Base-by-base conservation (phyloP, 2,888 invertebrate genomes). In the Entomobrya proxima region DNA sequence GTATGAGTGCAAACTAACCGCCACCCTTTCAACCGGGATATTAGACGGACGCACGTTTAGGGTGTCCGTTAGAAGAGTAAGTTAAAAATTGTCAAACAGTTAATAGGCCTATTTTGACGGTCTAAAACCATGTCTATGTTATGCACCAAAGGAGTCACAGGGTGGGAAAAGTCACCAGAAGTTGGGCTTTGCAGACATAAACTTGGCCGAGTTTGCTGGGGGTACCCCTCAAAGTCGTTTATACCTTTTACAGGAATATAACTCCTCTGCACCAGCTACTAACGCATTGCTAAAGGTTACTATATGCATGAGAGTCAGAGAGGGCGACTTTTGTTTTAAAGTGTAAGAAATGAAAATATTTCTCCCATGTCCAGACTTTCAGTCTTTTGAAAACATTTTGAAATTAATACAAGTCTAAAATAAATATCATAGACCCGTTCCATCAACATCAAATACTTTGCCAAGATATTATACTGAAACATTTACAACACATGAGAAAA, bases 161-260 rank as follows among this genome's bases (percentile, higher is more conserved):
- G 94, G 93, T 55, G 94, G 94, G n/a, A 92, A 93, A 86, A 92
- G 93, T 24, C 93, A 92, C 89, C 92, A 93, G 90, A 94, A 94
- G 91, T 91, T 94, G 30, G 94, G 94, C n/a, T 94, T 93, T 91
- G 93, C 93, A 9, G 93, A 94, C 89, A 91, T 94, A 52, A 93
- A 94, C 89, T 91, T 94, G 88, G 92, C 93, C 0, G 93, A 94
- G 90, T 94, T 92, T 91, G 94, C 94, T 21, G 94, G 93, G 5
- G 92, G 90, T 40, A 88, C 89, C 0, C 88, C 88, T 6, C 88
- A 89, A 55, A 88, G 88, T 83, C 86, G 90, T 9, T 88, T 88
- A 35, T 90, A 89, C 80, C 85, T 90, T 30, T 75, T 90, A 37
- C 89, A 89, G 83, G 89, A 89, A 50, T 90, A 89, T 52, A 87